Evolutionary conservation across 2,797 vertebrate genomes (phyloP).

Genomic region (Benthosema pterotum): DNA sequence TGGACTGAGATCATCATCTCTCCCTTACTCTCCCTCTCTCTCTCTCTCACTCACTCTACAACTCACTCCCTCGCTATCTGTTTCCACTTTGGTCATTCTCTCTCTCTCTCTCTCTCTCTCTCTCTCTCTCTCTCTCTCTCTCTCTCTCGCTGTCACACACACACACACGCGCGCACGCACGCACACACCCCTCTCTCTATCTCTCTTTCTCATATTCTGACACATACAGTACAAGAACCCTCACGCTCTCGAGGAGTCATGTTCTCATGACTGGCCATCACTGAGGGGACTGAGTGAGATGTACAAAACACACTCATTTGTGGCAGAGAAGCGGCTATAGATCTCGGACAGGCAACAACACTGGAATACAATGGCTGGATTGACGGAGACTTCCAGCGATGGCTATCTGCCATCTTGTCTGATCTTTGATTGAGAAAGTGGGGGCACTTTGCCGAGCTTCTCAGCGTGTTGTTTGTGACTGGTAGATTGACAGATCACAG

Average conservation of each 20-base stretch:
- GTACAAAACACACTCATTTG: slow-evolving; percentile 65
- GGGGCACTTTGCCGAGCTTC: slow-evolving; percentile 60
- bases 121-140: slow-evolving; percentile 15
- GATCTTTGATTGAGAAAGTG: slow-evolving; percentile 75
- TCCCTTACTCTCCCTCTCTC: slow-evolving; percentile 54
- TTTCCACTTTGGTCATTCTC: slow-evolving; percentile 38
- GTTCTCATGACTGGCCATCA: slow-evolving; percentile 73
- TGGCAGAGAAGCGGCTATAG: slow-evolving; percentile 60
- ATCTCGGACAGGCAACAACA: slow-evolving; percentile 66
- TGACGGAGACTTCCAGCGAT: slow-evolving; percentile 64
- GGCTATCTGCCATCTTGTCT: slow-evolving; percentile 76
- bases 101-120: slow-evolving; percentile 40
- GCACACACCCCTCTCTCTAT: neutral
- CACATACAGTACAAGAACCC: neutral
- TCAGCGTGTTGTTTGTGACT: slow-evolving; percentile 59
- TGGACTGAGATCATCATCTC: slow-evolving; percentile 76
- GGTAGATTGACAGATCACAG: slow-evolving; percentile 50
- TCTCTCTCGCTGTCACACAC: slow-evolving; percentile 57
- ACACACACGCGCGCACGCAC: too few relatives aligned
- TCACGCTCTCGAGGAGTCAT: slow-evolving; percentile 59
- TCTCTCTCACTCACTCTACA: slow-evolving; percentile 19
- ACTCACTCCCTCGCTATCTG: slow-evolving; percentile 42
- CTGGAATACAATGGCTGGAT: slow-evolving; percentile 73
- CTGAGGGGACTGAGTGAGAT: slow-evolving; percentile 74
- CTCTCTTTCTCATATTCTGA: neutral